phyloP scores from a whole-genome alignment of 2,797 vertebrate species.

The Iguana delicatissima region DNA sequence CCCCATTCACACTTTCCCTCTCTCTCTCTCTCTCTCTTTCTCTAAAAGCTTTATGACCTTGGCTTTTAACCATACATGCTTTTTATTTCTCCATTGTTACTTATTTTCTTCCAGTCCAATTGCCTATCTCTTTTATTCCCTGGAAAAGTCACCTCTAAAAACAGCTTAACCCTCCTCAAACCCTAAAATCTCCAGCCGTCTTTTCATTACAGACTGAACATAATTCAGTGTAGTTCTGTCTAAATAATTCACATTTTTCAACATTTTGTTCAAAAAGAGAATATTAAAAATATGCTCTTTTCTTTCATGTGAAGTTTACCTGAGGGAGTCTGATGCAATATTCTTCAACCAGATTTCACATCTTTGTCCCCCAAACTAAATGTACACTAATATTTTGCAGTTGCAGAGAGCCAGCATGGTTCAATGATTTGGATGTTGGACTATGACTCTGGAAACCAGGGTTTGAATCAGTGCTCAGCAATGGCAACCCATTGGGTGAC shows the following conservation, averaged over 20 bases:
- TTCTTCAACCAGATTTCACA: not conserved
- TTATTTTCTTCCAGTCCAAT: not conserved
- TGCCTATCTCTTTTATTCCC: not conserved
- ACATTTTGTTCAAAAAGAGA: not conserved
- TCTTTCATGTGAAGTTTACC: not conserved
- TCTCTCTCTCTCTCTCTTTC: too few relatives aligned
- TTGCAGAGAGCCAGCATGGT: too few relatives aligned
- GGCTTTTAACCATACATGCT: slow-evolving; percentile 10
- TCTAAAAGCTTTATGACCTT: not conserved
- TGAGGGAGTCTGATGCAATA: not conserved
- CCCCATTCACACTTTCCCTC: too few relatives aligned
- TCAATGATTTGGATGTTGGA: too few relatives aligned
- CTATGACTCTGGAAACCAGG: too few relatives aligned
- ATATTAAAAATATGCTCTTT: not conserved
- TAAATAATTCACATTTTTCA: not conserved
- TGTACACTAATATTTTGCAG: not conserved
- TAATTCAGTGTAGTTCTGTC: not conserved
- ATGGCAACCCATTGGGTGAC: too few relatives aligned
- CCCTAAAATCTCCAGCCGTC: not conserved
- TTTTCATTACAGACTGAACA: not conserved
- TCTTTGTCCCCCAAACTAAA: not conserved
- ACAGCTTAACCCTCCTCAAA: not conserved
- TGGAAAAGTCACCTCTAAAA: slow-evolving; percentile 1
- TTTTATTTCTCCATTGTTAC: slow-evolving; percentile 8
- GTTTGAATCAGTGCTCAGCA: too few relatives aligned